Percentiles rank a stretch among this genome's conserved stretches.
phyloP scores from a whole-genome alignment of 2,797 vertebrate species.

The Danio jaintianensis region DNA sequence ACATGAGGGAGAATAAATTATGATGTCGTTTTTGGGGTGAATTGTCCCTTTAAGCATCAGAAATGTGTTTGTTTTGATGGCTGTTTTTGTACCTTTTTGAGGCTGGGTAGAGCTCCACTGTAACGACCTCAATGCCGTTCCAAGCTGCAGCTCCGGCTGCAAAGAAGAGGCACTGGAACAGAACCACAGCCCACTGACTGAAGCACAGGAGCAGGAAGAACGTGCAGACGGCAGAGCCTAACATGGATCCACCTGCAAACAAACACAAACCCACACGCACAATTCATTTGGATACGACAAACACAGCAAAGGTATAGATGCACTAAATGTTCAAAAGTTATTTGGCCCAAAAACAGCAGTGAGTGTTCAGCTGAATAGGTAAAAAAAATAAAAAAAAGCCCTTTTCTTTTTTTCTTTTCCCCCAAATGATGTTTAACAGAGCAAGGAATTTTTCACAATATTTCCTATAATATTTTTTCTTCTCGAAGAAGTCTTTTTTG shows the following conservation, averaged over 20 bases:
- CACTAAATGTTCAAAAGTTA: too few species aligned
- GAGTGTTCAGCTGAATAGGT: too few species aligned
- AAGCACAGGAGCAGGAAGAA: conserved; percentile 95
- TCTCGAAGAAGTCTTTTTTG: too few species aligned
- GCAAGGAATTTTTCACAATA: too few species aligned
- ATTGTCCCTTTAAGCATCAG: not conserved
- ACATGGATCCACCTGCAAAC: conserved; percentile 88
- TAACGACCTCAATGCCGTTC: conserved; percentile 95
- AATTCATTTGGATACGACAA: not conserved
- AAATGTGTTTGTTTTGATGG: not conserved
- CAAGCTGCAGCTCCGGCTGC: conserved; percentile 91
- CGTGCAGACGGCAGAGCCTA: conserved; percentile 90
- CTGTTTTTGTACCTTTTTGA: conserved; percentile 86
- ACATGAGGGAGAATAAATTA: too few species aligned
- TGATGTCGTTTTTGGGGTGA: too few species aligned
- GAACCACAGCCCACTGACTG: conserved; percentile 92
- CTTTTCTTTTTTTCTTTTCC: too few species aligned
- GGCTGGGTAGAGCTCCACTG: conserved; percentile 94
- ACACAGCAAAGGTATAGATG: too few species aligned
- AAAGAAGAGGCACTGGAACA: conserved; percentile 96
- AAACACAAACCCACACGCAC: conserved; percentile 10
- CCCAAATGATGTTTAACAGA: too few species aligned
- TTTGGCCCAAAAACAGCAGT: too few species aligned
- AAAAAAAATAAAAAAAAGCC: too few species aligned
- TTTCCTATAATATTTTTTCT: too few species aligned